Percentiles rank a stretch among this genome's conserved stretches.
Evolutionary conservation across 2,797 vertebrate genomes (phyloP).

Genomic region (Cossypha heuglini): DNA sequence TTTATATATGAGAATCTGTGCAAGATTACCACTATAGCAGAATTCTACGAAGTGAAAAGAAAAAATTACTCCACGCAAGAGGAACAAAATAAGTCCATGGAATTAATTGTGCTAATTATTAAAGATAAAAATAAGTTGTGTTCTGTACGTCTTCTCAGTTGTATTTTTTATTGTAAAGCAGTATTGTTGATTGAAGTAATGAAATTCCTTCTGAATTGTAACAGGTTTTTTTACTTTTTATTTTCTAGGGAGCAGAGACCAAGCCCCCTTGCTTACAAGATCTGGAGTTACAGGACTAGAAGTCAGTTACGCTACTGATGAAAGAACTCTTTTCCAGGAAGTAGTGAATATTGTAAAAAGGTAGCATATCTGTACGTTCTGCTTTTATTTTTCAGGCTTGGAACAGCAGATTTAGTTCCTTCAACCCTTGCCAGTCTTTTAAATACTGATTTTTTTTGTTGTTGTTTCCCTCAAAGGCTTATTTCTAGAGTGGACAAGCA

Average conservation of each 20-base stretch:
- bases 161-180: slow-evolving; percentile 23
- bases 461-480: slow-evolving; percentile 25
- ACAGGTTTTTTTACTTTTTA: slow-evolving; percentile 42
- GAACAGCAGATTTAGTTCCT: slow-evolving; percentile 54
- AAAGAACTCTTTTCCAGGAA: slow-evolving; percentile 92
- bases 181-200: not conserved
- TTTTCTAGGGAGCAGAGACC: slow-evolving; percentile 81
- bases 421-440: slow-evolving; percentile 21
- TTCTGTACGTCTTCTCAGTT: not conserved
- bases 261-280: slow-evolving; percentile 89
- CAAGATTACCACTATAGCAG: not conserved
- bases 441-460: not conserved
- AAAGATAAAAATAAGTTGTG: not conserved
- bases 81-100: not conserved
- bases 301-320: slow-evolving; percentile 88
- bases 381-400: slow-evolving; percentile 58
- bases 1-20: not conserved
- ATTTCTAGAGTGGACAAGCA: slow-evolving; percentile 58
- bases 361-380: slow-evolving; percentile 78
- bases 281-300: slow-evolving; percentile 91
- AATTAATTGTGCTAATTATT: not conserved
- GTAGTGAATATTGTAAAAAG: slow-evolving; percentile 86
- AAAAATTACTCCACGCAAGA: not conserved
- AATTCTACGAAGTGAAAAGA: not conserved
- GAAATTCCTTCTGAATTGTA: slow-evolving; percentile 44